Conservation (phyloP, 2,797 vertebrate genomes). For the Tinamus major region DNA sequence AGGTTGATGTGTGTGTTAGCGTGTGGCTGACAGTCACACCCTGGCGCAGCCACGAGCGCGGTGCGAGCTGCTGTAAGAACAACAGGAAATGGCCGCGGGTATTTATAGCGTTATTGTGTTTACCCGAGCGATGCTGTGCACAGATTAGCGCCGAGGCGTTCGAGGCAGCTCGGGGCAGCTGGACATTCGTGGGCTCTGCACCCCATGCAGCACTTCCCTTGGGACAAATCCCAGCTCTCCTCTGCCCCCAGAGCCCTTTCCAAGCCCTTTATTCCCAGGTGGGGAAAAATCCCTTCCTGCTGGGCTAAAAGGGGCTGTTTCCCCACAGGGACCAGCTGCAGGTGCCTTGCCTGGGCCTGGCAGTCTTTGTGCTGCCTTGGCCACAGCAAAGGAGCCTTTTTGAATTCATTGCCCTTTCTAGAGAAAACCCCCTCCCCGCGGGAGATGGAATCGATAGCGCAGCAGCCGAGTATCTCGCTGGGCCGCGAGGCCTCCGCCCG, state of each 20-base stretch:
- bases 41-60: constrained; percentile 68
- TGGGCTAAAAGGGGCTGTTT: neutral
- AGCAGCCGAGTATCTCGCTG: neutral
- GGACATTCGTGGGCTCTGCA: constrained; percentile 43
- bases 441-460: neutral
- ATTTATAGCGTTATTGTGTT: constrained; percentile 80
- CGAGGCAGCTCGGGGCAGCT: constrained; percentile 50
- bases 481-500: neutral
- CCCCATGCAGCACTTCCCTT: neutral
- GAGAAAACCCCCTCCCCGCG: neutral
- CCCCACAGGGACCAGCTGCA: neutral
- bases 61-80: constrained; percentile 73
- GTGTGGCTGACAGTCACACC: constrained; percentile 73
- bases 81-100: constrained; percentile 81
- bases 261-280: neutral
- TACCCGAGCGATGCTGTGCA: constrained; percentile 79
- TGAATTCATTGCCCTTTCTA: neutral
- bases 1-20: constrained; percentile 55
- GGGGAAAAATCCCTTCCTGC: neutral
- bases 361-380: neutral
- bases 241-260: neutral
- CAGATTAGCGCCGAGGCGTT: constrained; percentile 70
- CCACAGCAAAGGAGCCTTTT: neutral
- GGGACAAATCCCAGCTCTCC: neutral
- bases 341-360: neutral